Evolutionary conservation across 2,113 vertebrate genomes (phyloP), one percentile per base, ranked within the genome.

Genomic region (Chaenocephalus aceratus): DNA sequence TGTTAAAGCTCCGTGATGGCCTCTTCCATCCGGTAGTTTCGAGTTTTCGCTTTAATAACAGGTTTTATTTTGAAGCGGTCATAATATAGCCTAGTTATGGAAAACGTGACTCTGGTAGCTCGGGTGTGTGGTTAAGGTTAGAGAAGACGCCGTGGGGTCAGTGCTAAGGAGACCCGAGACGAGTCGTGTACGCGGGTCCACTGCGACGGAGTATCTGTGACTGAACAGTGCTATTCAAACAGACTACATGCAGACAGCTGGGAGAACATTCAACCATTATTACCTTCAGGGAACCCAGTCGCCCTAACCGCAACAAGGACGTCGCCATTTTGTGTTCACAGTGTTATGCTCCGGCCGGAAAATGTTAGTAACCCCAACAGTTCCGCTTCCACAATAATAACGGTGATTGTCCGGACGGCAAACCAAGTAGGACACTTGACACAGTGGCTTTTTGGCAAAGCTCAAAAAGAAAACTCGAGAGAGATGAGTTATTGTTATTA

Each of bases 211-310:
- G 1, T 12, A 12, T 7, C n/a, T 16, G 10, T 10, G 1, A 0
- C 21, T 4, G 4, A 1, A 1, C 2, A 11, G 0, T 15, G 2
- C 1, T 0, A 2, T 8, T 10, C 4, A 14, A 30, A 14, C n/a
- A 21, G 1, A 30, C 12, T 16, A 7, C 2, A 10, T 41, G 2
- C 2, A 8, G 30, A 30, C 6, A 2, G 36, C 0, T 11, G 0
- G 1, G 12, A 56, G 6, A 8, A 7, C 41, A 4, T 14, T 3
- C 0, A 45, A 11, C 1, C 2, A 14, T 34, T 58, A 0, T 95
- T 95, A 95, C 95, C 95, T 95, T 95, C 76, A 95, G 73, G 80
- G 89, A 65, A 57, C 84, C 80, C 18, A 89, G 63, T 87, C 92
- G 94, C 71, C 94, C 92, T 79, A 94, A 44, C 23, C 93, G 89